Percentiles rank a stretch among this genome's conserved stretches.
phyloP scores from a whole-genome alignment of 2,113 vertebrate genomes.

The Chloropsis hardwickii region DNA sequence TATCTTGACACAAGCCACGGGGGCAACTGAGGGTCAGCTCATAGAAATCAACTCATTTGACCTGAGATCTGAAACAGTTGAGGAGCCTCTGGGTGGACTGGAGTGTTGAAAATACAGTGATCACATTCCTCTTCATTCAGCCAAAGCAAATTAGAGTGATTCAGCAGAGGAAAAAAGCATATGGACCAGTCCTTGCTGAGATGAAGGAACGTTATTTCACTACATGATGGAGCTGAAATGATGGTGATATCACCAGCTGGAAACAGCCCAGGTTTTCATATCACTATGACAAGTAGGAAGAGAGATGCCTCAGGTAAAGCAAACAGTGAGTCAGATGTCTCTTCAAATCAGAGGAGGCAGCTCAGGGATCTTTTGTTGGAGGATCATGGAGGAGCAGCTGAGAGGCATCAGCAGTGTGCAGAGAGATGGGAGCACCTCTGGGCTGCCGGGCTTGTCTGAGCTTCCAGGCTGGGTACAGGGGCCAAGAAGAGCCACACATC shows the following conservation, averaged over 20 bases:
- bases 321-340: constrained; percentile 23
- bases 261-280: not conserved
- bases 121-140: not conserved
- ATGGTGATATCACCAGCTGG: not conserved
- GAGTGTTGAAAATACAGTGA: not conserved
- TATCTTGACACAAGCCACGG: not conserved
- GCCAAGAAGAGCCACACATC: not conserved
- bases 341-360: not conserved
- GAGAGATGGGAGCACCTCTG: not conserved
- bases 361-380: not conserved
- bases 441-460: not conserved
- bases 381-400: not conserved
- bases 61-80: not conserved
- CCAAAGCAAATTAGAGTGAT: not conserved
- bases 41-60: not conserved
- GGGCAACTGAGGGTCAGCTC: not conserved
- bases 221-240: not conserved
- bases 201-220: not conserved
- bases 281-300: not conserved
- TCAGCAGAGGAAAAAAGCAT: not conserved
- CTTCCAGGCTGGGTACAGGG: not conserved
- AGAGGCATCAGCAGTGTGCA: not conserved
- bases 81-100: not conserved
- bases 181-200: not conserved
- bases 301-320: constrained; percentile 11